Evolutionary conservation across 2,888 invertebrate genomes (phyloP).

Genomic region (Drosophila sordidula): DNA sequence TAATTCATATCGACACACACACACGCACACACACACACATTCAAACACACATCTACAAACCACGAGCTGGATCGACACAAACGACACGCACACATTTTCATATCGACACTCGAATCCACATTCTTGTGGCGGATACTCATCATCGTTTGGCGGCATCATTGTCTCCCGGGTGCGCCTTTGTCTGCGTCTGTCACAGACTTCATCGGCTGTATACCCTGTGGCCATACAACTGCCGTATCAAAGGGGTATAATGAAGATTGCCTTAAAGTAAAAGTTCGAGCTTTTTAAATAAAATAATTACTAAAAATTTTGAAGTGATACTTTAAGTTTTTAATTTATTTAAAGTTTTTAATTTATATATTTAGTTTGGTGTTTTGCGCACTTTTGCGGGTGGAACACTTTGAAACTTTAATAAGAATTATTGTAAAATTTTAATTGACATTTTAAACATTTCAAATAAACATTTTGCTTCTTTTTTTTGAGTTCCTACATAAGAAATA

Average conservation of each 20-base stretch:
- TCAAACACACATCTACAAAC: not conserved
- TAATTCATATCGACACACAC: constrained; percentile 68
- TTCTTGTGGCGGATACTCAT: constrained; percentile 63
- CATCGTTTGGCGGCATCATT: constrained; percentile 64
- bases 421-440: too few species aligned
- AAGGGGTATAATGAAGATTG: not conserved
- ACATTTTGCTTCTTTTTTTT: too few species aligned
- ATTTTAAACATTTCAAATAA: too few species aligned
- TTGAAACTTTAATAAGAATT: too few species aligned
- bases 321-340: too few species aligned
- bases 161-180: constrained; percentile 58
- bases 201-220: constrained; percentile 18
- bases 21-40: constrained; percentile 12
- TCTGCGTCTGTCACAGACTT: constrained; percentile 48
- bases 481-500: too few species aligned
- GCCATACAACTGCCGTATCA: too few species aligned
- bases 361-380: too few species aligned
- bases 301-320: too few species aligned
- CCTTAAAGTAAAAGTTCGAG: not conserved
- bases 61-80: constrained; percentile 34
- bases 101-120: constrained; percentile 69
- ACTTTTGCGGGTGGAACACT: too few species aligned
- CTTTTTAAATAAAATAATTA: too few species aligned
- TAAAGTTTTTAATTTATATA: too few species aligned
- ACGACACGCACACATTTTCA: constrained; percentile 70